A percentile compares a stretch with the other conserved stretches of the same genome.
These are phyloP conservation scores for Falco punctatus DNA, from an alignment of 2,113 vertebrate genomes.

Conservation along the genomic window DNA sequence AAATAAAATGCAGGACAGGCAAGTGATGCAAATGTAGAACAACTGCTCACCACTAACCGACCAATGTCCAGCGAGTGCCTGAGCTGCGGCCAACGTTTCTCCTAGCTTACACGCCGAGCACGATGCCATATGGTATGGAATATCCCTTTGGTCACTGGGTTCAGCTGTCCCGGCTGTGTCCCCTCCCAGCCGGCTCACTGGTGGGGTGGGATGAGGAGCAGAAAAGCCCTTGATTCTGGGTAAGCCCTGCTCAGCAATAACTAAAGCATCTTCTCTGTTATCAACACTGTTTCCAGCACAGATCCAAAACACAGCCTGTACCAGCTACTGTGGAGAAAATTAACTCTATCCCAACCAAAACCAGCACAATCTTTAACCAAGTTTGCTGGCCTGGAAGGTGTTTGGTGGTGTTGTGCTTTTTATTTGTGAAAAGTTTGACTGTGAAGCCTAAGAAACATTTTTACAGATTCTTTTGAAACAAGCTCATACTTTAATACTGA, in stretches of 20 bases:
- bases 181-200: background rate
- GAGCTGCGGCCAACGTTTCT: background rate
- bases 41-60: background rate
- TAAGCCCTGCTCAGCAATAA: background rate
- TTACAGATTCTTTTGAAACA: background rate
- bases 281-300: background rate
- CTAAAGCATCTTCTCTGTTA: background rate
- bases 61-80: background rate
- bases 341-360: background rate
- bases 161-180: background rate
- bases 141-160: background rate
- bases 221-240: background rate
- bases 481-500: background rate
- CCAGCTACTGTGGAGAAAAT: background rate
- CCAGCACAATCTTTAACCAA: background rate
- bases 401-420: background rate
- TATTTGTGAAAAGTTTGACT: background rate
- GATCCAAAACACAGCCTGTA: background rate
- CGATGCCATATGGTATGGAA: background rate
- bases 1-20: background rate
- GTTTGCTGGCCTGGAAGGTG: background rate
- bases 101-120: background rate
- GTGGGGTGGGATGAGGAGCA: background rate
- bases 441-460: background rate
- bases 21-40: background rate